A percentile compares a stretch with the other conserved stretches of the same genome.
Evolutionary conservation across 2,797 vertebrate genomes (phyloP).

Genomic region (Halcyon smyrnensis): DNA sequence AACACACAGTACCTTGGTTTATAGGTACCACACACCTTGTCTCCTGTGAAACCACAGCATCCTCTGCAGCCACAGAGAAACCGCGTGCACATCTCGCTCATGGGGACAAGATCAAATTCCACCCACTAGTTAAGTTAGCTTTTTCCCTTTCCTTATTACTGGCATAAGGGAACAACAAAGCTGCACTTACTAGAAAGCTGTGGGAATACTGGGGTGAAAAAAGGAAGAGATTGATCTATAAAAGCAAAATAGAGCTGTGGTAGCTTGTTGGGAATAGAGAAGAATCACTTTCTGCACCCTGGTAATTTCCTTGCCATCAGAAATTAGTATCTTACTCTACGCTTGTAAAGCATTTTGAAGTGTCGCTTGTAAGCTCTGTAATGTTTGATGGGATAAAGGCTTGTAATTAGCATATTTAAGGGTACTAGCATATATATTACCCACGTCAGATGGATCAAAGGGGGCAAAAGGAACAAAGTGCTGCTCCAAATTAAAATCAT

Average conservation of each 20-base stretch:
- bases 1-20: neutral
- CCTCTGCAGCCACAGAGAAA: neutral
- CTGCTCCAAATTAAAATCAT: neutral
- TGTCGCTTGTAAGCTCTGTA: neutral
- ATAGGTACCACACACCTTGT: neutral
- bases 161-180: neutral
- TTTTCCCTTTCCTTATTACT: neutral
- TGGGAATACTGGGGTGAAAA: neutral
- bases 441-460: neutral
- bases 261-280: neutral
- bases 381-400: neutral
- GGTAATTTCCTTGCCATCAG: neutral
- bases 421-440: neutral
- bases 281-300: neutral
- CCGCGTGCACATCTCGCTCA: neutral
- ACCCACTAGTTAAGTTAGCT: neutral
- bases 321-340: neutral
- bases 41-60: neutral
- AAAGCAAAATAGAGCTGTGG: neutral
- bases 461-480: neutral
- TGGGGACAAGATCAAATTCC: neutral
- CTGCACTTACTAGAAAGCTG: neutral
- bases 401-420: constrained; percentile 1
- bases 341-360: neutral
- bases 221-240: neutral